phyloP scores from a whole-genome alignment of 2,888 invertebrate species.

The Agapetus fuscipes region DNA sequence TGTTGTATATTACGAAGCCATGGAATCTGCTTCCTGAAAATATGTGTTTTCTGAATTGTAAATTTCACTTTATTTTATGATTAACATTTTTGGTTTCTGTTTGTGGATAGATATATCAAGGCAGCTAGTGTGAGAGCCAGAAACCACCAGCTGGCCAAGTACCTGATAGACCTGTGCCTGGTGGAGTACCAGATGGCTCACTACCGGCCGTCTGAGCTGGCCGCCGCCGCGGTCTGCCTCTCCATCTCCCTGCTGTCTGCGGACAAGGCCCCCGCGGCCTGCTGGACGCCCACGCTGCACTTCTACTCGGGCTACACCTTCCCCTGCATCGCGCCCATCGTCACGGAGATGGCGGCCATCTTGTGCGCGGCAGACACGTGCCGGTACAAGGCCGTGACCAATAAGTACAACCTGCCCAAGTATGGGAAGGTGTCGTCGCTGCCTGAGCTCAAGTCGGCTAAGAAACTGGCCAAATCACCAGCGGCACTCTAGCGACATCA shows the following conservation, averaged over 20 bases:
- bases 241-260: slow-evolving; percentile 49
- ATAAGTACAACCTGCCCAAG: slow-evolving; percentile 52
- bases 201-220: slow-evolving; percentile 72
- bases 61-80: too few species aligned
- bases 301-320: slow-evolving; percentile 70
- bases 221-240: slow-evolving; percentile 72
- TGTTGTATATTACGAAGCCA: too few species aligned
- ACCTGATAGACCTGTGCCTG: slow-evolving; percentile 76
- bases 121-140: slow-evolving; percentile 47
- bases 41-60: too few species aligned
- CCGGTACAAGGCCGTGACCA: slow-evolving; percentile 60
- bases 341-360: slow-evolving; percentile 58
- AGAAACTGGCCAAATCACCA: neutral
- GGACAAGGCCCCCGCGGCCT: slow-evolving; percentile 13
- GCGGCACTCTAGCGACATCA: neutral
- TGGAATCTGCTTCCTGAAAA: too few species aligned
- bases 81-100: too few species aligned
- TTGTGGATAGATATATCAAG: slow-evolving; percentile 50
- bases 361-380: slow-evolving; percentile 58
- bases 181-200: slow-evolving; percentile 72
- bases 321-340: slow-evolving; percentile 56
- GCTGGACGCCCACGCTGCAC: slow-evolving; percentile 65
- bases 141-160: slow-evolving; percentile 80
- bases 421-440: slow-evolving; percentile 56
- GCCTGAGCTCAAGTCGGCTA: slow-evolving; percentile 47